Conservation (phyloP, 2,113 vertebrate genomes). For the Myrmophylax atrothorax region DNA sequence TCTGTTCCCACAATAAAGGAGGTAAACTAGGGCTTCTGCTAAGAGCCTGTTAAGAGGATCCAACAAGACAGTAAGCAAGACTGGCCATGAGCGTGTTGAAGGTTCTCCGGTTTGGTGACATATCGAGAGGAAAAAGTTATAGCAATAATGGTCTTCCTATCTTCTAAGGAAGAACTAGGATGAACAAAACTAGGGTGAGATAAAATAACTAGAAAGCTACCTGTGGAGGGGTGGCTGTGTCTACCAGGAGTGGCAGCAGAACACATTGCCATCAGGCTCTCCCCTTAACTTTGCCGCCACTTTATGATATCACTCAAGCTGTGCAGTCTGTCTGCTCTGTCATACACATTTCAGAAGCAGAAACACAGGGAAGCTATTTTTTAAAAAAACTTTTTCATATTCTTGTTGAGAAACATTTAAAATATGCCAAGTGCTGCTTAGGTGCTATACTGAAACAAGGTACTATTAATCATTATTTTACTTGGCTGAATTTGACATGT, state of each 20-base stretch:
- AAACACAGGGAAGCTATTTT: background rate
- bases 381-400: background rate
- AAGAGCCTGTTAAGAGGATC: background rate
- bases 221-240: fast-evolving
- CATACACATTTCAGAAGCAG: background rate
- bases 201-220: background rate
- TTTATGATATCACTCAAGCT: background rate
- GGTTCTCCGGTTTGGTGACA: background rate
- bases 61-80: background rate
- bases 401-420: background rate
- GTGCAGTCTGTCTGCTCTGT: background rate
- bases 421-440: background rate
- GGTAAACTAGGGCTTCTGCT: background rate
- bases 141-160: background rate
- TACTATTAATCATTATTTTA: background rate
- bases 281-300: fast-evolving
- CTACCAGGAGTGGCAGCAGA: background rate
- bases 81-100: background rate
- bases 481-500: background rate
- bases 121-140: background rate
- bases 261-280: background rate
- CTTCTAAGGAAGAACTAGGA: background rate
- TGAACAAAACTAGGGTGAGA: background rate
- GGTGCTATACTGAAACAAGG: background rate
- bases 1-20: background rate